Conservation (phyloP, 2,113 vertebrate species). For the Falco punctatus region DNA sequence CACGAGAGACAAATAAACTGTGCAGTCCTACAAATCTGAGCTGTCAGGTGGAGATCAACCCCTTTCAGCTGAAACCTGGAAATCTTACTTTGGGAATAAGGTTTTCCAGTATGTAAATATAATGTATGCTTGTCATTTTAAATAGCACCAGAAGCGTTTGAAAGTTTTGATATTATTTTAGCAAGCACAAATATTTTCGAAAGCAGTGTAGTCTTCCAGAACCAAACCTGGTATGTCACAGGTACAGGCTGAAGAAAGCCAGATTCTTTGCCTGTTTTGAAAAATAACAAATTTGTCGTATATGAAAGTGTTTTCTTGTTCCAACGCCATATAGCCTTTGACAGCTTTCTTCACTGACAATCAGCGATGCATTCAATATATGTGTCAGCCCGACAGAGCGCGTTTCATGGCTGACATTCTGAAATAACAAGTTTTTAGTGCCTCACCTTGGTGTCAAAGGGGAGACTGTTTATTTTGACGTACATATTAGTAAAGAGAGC, state of each 20-base stretch:
- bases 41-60: background rate
- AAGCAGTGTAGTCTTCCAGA: background rate
- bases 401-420: background rate
- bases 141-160: accelerated
- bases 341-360: background rate
- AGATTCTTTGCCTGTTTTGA: background rate
- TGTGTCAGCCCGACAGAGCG: background rate
- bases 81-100: background rate
- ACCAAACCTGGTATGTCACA: background rate
- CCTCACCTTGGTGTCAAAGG: background rate
- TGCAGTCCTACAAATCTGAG: background rate
- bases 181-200: background rate
- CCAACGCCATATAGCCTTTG: background rate
- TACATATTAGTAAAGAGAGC: background rate
- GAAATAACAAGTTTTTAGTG: background rate
- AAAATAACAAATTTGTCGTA: background rate
- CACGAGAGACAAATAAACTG: background rate
- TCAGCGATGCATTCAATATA: background rate
- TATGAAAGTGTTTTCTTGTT: background rate
- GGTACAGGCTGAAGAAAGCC: background rate
- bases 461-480: background rate
- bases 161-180: background rate
- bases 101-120: background rate
- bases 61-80: background rate
- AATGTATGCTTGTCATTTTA: background rate